Percentiles rank a stretch among this genome's conserved stretches.
Evolutionary conservation across 1,140 invertebrate species (phyloP).

Genomic region (Drosophila hydei): DNA sequence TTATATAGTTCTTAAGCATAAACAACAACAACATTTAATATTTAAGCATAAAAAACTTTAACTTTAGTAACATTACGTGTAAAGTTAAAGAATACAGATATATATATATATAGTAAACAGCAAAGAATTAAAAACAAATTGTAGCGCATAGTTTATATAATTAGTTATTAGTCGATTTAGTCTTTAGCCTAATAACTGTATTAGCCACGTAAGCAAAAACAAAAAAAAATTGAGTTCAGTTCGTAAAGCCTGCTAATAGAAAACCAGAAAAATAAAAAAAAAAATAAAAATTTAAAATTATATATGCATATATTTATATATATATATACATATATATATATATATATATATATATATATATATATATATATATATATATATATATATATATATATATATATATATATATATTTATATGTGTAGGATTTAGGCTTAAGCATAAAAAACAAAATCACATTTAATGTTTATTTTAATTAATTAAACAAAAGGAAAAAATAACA

Average conservation of each 20-base stretch:
- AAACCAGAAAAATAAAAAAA: neutral
- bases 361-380: neutral
- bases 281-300: neutral
- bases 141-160: constrained; percentile 25
- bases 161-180: constrained; percentile 36
- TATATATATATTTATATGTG: constrained; percentile 1
- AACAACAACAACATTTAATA: neutral
- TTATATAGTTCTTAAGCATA: constrained; percentile 40
- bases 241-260: neutral
- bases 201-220: constrained; percentile 32
- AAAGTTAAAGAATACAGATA: constrained; percentile 4
- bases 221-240: neutral
- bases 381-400: neutral
- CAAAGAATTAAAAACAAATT: constrained; percentile 18
- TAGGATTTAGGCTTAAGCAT: constrained; percentile 8
- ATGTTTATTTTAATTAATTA: constrained; percentile 31
- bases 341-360: neutral
- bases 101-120: neutral
- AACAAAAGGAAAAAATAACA: neutral
- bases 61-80: constrained; percentile 31
- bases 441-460: constrained; percentile 15
- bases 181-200: constrained; percentile 27
- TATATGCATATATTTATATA: neutral
- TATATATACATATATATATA: neutral
- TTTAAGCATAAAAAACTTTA: constrained; percentile 10